A percentile compares a stretch with the other conserved stretches of the same genome.
phyloP scores from a whole-genome alignment of 1,140 invertebrate species.

The Xylocopa sonorina region DNA sequence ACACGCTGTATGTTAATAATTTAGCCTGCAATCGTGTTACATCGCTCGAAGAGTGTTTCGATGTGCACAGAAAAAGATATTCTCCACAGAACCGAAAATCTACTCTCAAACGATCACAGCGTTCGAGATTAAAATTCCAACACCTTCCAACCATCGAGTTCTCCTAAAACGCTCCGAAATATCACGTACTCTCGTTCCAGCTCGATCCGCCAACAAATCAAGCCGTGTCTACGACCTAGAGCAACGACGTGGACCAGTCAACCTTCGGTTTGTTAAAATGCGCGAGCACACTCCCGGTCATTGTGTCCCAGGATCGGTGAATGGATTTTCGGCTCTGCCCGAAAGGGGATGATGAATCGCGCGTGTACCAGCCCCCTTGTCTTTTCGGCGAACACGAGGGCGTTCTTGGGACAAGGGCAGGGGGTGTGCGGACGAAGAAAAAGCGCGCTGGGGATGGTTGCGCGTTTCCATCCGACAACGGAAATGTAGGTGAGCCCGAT shows the following conservation, averaged over 20 bases:
- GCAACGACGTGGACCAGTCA: conserved; percentile 19
- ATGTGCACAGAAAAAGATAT: too few species aligned
- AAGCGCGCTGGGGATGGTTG: conserved; percentile 48
- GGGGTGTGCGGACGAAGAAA: conserved; percentile 27
- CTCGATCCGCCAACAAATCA: neutral
- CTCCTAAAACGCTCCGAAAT: too few species aligned
- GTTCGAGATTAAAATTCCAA: too few species aligned
- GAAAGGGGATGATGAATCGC: conserved; percentile 65
- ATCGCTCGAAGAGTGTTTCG: conserved; percentile 19
- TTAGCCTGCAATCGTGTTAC: conserved; percentile 59
- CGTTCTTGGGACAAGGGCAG: conserved; percentile 4
- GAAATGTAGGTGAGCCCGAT: conserved; percentile 71
- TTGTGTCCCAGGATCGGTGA: conserved; percentile 52
- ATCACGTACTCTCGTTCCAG: fast-evolving
- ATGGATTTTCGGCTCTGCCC: conserved; percentile 47
- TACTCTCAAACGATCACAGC: too few species aligned
- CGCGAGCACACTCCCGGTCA: conserved; percentile 58
- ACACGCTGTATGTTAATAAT: conserved; percentile 77
- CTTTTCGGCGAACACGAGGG: conserved; percentile 37
- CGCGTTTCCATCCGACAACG: conserved; percentile 25
- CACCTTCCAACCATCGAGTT: too few species aligned
- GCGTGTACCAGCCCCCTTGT: conserved; percentile 50
- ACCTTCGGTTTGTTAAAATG: conserved; percentile 61
- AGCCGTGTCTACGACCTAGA: conserved; percentile 40
- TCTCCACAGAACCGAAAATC: too few species aligned